phyloP scores from a whole-genome alignment of 2,113 vertebrate genomes.

The Poeciliopsis prolifica region DNA sequence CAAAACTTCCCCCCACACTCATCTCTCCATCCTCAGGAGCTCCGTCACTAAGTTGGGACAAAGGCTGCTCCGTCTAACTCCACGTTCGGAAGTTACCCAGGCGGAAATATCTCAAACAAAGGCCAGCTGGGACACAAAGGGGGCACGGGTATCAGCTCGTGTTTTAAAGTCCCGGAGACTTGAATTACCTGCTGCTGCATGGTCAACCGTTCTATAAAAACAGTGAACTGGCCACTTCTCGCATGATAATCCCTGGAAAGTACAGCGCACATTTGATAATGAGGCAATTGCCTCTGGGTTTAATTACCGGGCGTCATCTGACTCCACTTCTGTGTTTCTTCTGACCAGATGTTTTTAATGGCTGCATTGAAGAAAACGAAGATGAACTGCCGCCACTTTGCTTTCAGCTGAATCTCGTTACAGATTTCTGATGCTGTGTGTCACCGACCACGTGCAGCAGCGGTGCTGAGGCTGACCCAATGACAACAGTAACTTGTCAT shows the following conservation, averaged over 20 bases:
- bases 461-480: constrained; percentile 35
- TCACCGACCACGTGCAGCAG: constrained; percentile 36
- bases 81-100: constrained; percentile 72
- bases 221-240: constrained; percentile 8
- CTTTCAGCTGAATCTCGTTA: constrained; percentile 32
- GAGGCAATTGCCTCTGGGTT: constrained; percentile 6
- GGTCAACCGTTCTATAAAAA: constrained; percentile 12
- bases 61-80: constrained; percentile 63
- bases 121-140: constrained; percentile 70
- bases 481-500: constrained; percentile 51
- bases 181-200: constrained; percentile 33
- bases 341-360: constrained; percentile 45
- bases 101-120: constrained; percentile 77
- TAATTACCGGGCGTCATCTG: constrained; percentile 16
- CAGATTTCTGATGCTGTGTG: constrained; percentile 25
- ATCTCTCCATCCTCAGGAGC: constrained; percentile 55
- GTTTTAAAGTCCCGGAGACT: constrained; percentile 23
- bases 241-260: constrained; percentile 10
- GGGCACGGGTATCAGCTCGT: constrained; percentile 34
- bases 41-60: constrained; percentile 64
- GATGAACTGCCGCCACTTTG: constrained; percentile 9
- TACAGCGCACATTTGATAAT: constrained; percentile 1
- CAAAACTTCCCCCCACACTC: constrained; percentile 47
- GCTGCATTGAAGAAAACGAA: constrained; percentile 24
- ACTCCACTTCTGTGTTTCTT: not conserved